Base-by-base conservation (phyloP, 2,113 vertebrate species). In the Leucopsar rothschildi region DNA sequence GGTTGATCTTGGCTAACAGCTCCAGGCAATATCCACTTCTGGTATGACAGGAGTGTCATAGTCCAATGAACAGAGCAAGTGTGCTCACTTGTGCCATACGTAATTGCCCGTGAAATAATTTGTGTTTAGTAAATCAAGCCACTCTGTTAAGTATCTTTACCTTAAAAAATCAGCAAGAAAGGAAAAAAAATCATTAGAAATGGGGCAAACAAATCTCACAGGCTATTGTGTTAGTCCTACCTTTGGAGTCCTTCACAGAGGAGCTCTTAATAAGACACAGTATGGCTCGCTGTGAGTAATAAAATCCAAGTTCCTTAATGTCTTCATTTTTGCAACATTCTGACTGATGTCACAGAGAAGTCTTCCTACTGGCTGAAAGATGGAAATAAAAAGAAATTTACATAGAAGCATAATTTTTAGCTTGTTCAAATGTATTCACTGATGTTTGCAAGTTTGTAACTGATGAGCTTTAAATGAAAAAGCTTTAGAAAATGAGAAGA, bases 31-130 rank as follows among this genome's bases (percentile, higher is more conserved):
- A 66, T 50, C 35, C 21, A 27, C 6, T 53, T 15, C 52, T 44
- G 7, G 31, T 59, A 40, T 80, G 42, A 50, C 14, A 79, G 57
- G 39, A 82, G 64, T 77, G 35, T 28, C 59, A 28, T 35, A 65
- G 53, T 82, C 22, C 35, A 65, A 42, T 33, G 14, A 82, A 82
- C 7, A 68, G 59, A 71, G 27, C 0, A 5, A 78, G 15, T 22
- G 33, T 40, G 24, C 42, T 79, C 18, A 44, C 31, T 61, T 80
- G 16, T 70, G 71, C 28, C 25, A 33, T 49, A 40, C 6, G 3
- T 55, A 53, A 14, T 12, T 50, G 14, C 29, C 24, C 0, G 0
- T 27, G 16, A 31, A 44, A n/a, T 75, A 70, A 75, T 59, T 42
- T 71, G 12, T 56, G 10, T 18, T 72, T 23, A 24, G 44, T 59